Evolutionary conservation across 2,113 vertebrate species (phyloP).

Genomic region (Myotis brandtii): DNA sequence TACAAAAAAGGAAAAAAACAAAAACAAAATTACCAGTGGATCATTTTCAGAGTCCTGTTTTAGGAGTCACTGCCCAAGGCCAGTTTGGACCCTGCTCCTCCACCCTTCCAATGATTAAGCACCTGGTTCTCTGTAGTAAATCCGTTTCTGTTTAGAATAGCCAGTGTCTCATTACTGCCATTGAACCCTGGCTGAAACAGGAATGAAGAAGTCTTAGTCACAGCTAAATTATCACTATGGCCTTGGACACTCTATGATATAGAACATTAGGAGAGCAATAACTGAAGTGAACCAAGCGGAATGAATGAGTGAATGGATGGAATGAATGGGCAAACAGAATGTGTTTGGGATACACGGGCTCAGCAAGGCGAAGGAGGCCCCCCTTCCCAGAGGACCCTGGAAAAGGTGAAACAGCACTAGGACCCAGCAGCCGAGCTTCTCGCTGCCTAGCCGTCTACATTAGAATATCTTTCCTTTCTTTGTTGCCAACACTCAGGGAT

Average conservation of each 20-base stretch:
- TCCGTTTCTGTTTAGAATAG: slow-evolving; percentile 19
- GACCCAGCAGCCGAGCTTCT: background rate
- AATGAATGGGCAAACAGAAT: background rate
- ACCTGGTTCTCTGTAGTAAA: background rate
- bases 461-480: slow-evolving; percentile 45
- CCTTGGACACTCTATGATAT: background rate
- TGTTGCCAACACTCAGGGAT: slow-evolving; percentile 11
- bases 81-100: background rate
- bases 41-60: slow-evolving; percentile 3
- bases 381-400: background rate
- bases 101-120: background rate
- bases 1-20: background rate
- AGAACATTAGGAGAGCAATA: background rate
- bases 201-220: slow-evolving; percentile 6
- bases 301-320: background rate
- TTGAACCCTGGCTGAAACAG: background rate
- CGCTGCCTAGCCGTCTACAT: background rate
- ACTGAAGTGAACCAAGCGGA: background rate
- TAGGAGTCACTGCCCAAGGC: background rate
- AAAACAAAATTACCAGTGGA: background rate
- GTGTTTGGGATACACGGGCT: background rate
- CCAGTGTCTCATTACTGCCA: background rate
- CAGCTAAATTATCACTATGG: background rate
- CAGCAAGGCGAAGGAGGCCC: background rate
- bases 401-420: background rate